Base-by-base conservation (phyloP, 2,888 invertebrate genomes). In the Podotricha telesiphe region DNA sequence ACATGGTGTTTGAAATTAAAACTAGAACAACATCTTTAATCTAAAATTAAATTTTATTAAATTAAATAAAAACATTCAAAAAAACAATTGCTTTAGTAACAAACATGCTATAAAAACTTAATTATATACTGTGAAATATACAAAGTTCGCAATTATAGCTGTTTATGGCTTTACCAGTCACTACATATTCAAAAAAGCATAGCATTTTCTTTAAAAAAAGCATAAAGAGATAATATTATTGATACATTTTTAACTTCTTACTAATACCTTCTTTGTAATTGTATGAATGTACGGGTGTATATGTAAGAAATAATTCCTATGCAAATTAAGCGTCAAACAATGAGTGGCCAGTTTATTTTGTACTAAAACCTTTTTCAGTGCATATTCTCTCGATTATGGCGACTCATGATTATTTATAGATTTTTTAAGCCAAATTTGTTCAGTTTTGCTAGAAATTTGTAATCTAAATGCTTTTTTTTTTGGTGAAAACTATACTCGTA, bases 271-370 rank as follows among this genome's bases (percentile, higher is more conserved):
- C n/a, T 34, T 28, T 51, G 50, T 17, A 42, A 28, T 28, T 53
- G 4, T 53, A 10, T 28, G n/a, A n/a, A n/a, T 53, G 53, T 47
- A 47, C 17, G 51, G 15, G 34, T 37, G 48, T 42, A 19, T 28
- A 47, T 37, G 48, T 42, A 59, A n/a, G 13, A 4, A 28, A 2
- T 28, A 59, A 42, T 19, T 48, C 34, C 20, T 59, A 59, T 66
- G 59, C n/a, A 50, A 66, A 66, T 51, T 28, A 17, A 45, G 0
- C 17, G 17, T 34, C 7, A 10, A 61, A 45, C 61, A 61, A 67
- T 51, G 34, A 62, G 28, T 28, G 61, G 28, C 61, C 28, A 28
- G 17, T 42, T 28, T 13, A 19, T 59, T 20, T 28, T 51, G 50
- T 61, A 20, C 4, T n/a, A 37, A 15, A 22, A 61, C 61, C 45